Percentiles rank a stretch among this genome's conserved stretches.
Conservation (phyloP, 2,888 invertebrate genomes). For the Caenorhabditis becei region DNA sequence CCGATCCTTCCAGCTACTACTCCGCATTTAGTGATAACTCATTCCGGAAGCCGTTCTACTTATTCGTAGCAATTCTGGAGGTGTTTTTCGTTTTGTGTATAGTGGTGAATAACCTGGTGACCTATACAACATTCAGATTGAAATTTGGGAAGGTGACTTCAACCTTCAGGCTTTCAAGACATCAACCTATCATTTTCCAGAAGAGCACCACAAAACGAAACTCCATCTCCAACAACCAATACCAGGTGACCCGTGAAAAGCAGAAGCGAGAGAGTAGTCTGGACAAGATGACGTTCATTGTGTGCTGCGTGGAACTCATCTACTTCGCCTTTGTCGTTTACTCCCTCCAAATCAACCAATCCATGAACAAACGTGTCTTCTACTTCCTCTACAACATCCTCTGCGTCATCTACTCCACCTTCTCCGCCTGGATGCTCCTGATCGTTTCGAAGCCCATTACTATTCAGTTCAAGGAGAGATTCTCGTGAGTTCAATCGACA, state of each 20-base stretch:
- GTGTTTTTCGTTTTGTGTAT: slow-evolving; percentile 33
- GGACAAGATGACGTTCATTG: slow-evolving; percentile 53
- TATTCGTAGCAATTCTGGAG: slow-evolving; percentile 28
- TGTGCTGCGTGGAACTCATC: slow-evolving; percentile 47
- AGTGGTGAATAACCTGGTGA: slow-evolving; percentile 40
- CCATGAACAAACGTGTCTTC: slow-evolving; percentile 55
- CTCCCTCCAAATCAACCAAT: slow-evolving; percentile 39
- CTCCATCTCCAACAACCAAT: slow-evolving; percentile 1
- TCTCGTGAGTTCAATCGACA: too few species aligned
- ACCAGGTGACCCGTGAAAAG: slow-evolving; percentile 17
- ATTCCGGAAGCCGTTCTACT: slow-evolving; percentile 46
- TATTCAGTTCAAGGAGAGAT: slow-evolving; percentile 23
- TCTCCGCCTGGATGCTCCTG: slow-evolving; percentile 62
- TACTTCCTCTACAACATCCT: slow-evolving; percentile 58
- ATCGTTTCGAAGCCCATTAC: slow-evolving; percentile 54
- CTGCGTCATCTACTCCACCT: slow-evolving; percentile 53
- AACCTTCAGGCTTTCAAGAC: too few species aligned
- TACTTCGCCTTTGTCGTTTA: slow-evolving; percentile 54
- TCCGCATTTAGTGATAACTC: slow-evolving; percentile 32
- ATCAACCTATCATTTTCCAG: not conserved
- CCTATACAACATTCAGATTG: slow-evolving; percentile 17
- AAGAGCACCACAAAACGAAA: not conserved
- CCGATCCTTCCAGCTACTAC: slow-evolving; percentile 39
- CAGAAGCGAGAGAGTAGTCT: slow-evolving; percentile 46
- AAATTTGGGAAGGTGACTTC: slow-evolving; percentile 40